Conservation (phyloP, 2,888 invertebrate species). For the Tricholauxania praeusta region DNA sequence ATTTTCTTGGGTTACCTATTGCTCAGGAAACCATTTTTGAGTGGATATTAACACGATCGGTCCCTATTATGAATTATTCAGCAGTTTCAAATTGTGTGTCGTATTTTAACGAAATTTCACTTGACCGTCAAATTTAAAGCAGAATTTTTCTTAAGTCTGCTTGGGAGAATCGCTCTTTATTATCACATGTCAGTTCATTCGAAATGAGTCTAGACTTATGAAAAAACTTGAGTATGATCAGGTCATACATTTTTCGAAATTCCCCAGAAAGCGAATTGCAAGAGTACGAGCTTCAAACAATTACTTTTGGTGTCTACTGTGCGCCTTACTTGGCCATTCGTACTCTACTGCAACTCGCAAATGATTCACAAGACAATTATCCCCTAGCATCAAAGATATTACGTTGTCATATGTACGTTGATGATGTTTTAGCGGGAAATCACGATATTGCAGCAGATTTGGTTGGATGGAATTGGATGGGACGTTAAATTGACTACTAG, state of each 20-base stretch:
- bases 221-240: too few species aligned
- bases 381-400: too few species aligned
- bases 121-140: constrained; percentile 11
- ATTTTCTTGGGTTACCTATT: background rate
- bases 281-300: too few species aligned
- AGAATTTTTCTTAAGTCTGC: background rate
- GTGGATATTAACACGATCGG: background rate
- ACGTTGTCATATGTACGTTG: background rate
- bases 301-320: too few species aligned
- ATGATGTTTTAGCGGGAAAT: constrained; percentile 34
- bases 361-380: too few species aligned
- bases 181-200: too few species aligned
- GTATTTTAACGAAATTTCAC: background rate
- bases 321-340: background rate
- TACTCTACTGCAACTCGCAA: too few species aligned
- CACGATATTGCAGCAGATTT: constrained; percentile 42
- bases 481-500: constrained; percentile 23
- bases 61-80: background rate
- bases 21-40: constrained; percentile 4
- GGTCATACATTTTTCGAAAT: constrained; percentile 12
- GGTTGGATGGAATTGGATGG: constrained; percentile 38
- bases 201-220: too few species aligned
- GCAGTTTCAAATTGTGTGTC: background rate
- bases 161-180: too few species aligned
- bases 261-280: too few species aligned